Evolutionary conservation across 2,797 vertebrate species (phyloP), one percentile per base, ranked within the genome.

Genomic region (Pseudochirops corinnae): DNA sequence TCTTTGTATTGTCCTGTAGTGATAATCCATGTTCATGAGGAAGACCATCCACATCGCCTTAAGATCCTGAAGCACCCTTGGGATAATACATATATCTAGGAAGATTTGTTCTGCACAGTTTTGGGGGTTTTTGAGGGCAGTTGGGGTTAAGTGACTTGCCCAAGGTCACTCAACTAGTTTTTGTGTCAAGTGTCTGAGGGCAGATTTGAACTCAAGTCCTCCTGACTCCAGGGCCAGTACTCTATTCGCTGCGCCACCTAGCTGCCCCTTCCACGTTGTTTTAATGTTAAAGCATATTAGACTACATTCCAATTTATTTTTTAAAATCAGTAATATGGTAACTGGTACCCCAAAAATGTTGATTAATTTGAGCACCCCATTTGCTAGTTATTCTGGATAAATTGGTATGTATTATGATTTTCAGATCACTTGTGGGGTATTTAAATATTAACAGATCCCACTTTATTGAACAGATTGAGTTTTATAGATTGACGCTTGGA

Each of bases 321-420:
- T 90, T 0, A 93, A 95, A 94, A 62, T 90, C 93, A 56, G 21
- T 53, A 74, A 18, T 91, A 58, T 91, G 50, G 10, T 92, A 93
- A 93, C 39, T 46, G 33, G 39, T 82, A 46, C 74, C 74, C 21
- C 5, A 24, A 46, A 46, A 46, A 24, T 9, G n/a, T 90, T 56
- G 91, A 0, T 52, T 62, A 57, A 90, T 96, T 50, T 56, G 6
- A 56, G 67, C 91, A 56, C 91, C 95, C 96, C 91, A 60, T 92
- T 55, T 46, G 39, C 90, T 92, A 21, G 21, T 3, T 0, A 6
- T 57, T 91, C 46, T 67, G 93, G 95, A 29, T 94, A 92, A 95
- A 56, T 67, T 57, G 56, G 55, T 92, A 90, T 74, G 67, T 92
- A 67, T 87, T 53, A 50, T 55, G 14, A 11, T 94, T 74, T 31